A percentile compares a stretch with the other conserved stretches of the same genome.
phyloP scores from a whole-genome alignment of 2,888 invertebrate genomes.

The Ametastegia equiseti region DNA sequence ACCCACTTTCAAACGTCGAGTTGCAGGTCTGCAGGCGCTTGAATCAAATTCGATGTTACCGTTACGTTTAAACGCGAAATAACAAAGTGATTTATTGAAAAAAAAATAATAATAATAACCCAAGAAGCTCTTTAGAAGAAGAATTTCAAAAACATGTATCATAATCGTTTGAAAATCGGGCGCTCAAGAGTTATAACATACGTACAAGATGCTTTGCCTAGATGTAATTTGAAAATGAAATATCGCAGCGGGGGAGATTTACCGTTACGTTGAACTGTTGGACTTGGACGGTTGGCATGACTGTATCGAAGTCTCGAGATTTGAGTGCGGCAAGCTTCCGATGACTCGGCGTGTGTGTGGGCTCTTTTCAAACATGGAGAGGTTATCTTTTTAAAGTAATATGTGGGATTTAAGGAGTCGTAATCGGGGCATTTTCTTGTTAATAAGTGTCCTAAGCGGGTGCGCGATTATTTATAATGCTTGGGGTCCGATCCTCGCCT shows the following conservation, averaged over 20 bases:
- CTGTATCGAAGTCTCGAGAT: background rate
- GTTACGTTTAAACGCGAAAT: background rate
- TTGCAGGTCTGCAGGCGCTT: background rate
- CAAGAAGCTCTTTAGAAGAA: background rate
- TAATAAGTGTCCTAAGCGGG: constrained; percentile 67
- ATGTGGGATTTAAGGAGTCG: constrained; percentile 72
- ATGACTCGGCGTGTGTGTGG: constrained; percentile 55
- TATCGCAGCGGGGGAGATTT: background rate
- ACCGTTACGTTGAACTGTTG: background rate
- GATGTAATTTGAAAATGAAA: too few species aligned
- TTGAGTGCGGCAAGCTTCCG: constrained; percentile 60
- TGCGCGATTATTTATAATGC: constrained; percentile 67
- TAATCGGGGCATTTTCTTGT: constrained; percentile 67
- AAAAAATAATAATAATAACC: background rate
- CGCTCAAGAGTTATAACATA: too few species aligned
- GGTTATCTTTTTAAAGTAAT: constrained; percentile 72
- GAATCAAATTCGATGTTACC: background rate
- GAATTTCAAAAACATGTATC: background rate
- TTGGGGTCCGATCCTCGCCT: constrained; percentile 67
- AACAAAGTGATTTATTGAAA: background rate
- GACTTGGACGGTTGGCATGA: background rate
- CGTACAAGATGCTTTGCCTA: too few species aligned
- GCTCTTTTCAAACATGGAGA: constrained; percentile 72
- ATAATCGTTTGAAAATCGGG: background rate
- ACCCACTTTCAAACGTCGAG: background rate